These are phyloP conservation scores for Lagocephalus sceleratus DNA, from an alignment of 2,797 vertebrate genomes.

Conservation along the genomic window DNA sequence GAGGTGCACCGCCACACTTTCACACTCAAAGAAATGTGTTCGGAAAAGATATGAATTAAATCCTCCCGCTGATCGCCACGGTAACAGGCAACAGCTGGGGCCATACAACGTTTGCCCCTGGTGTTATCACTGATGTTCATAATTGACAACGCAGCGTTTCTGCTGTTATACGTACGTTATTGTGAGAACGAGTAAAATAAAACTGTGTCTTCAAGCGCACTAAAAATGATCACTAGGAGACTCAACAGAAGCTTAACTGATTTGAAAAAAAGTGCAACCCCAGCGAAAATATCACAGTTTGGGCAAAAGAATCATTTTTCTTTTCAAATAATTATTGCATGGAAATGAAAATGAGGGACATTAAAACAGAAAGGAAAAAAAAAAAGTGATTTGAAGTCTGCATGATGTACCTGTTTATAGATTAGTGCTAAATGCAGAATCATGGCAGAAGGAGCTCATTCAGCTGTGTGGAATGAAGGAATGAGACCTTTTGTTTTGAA, in stretches of 20 bases:
- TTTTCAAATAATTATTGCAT: constrained; percentile 79
- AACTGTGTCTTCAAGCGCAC: too few relatives aligned
- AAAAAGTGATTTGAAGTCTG: constrained; percentile 83
- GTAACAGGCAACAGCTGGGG: constrained; percentile 67
- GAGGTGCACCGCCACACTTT: too few relatives aligned
- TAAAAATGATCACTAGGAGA: background rate
- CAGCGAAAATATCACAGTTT: constrained; percentile 80
- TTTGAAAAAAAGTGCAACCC: constrained; percentile 46
- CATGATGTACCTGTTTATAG: constrained; percentile 87
- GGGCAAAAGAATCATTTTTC: constrained; percentile 56
- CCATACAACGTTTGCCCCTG: constrained; percentile 31
- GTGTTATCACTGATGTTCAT: too few relatives aligned
- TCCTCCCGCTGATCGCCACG: constrained; percentile 67
- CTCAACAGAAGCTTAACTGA: constrained; percentile 19
- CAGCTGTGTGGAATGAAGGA: constrained; percentile 91
- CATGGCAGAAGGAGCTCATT: constrained; percentile 89
- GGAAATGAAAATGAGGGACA: constrained; percentile 56
- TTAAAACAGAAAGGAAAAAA: constrained; percentile 58
- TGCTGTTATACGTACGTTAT: too few relatives aligned
- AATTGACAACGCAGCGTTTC: too few relatives aligned
- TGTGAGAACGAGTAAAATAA: too few relatives aligned
- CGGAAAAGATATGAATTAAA: constrained; percentile 75
- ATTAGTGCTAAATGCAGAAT: constrained; percentile 87
- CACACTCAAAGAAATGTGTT: constrained; percentile 59
- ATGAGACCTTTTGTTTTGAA: constrained; percentile 84